Conservation (phyloP, 2,888 invertebrate species). For the Sipha maydis region DNA sequence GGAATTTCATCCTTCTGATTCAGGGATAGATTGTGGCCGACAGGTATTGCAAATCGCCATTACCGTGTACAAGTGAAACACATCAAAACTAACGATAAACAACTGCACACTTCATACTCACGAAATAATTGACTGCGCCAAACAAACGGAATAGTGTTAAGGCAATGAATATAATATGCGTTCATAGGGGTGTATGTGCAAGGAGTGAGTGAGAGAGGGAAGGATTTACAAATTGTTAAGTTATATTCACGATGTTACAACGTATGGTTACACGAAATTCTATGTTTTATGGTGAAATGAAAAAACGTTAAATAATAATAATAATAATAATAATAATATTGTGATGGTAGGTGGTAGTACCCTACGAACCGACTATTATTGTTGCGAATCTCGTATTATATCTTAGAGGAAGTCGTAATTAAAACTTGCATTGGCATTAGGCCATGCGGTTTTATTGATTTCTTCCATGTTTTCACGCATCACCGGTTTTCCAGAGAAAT, state of each 20-base stretch:
- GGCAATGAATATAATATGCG: background rate
- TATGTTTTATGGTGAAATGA: background rate
- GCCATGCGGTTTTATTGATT: constrained; percentile 61
- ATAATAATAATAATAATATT: constrained; percentile 11
- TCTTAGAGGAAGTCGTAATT: constrained; percentile 55
- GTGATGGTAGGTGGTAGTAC: background rate
- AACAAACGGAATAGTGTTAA: constrained; percentile 3
- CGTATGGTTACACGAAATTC: too few species aligned
- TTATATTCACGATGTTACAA: too few species aligned
- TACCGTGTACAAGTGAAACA: constrained; percentile 5
- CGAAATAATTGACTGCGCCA: constrained; percentile 33
- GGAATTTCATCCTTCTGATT: constrained; percentile 5
- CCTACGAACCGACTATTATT: constrained; percentile 6
- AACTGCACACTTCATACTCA: background rate
- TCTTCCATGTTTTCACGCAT: constrained; percentile 56
- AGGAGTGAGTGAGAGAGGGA: background rate
- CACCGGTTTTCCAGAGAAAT: constrained; percentile 48
- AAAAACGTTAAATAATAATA: background rate
- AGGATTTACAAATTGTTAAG: background rate
- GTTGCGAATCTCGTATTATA: constrained; percentile 5
- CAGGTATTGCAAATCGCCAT: constrained; percentile 48
- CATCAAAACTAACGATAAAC: constrained; percentile 4
- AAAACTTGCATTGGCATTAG: constrained; percentile 59
- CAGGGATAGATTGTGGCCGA: background rate
- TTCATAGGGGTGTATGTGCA: too few species aligned